Conservation (phyloP, 2,888 invertebrate genomes). For the Calliscelio sp. region DNA sequence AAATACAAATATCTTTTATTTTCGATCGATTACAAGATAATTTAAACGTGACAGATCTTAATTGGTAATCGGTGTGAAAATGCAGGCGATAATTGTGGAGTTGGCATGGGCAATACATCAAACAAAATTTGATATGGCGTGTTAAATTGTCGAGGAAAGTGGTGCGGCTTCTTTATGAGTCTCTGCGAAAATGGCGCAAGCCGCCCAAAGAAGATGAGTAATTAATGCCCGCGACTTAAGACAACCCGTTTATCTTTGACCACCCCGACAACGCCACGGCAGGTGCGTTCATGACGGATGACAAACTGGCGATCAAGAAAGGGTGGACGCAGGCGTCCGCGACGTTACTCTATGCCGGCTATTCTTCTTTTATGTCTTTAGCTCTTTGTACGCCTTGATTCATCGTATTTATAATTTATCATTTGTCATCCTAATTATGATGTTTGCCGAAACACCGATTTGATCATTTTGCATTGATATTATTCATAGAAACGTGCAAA, state of each 20-base stretch:
- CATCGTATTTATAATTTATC: constrained; percentile 41
- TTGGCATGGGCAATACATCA: not conserved
- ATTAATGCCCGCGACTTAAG: constrained; percentile 78
- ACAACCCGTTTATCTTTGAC: constrained; percentile 79
- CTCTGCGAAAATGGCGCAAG: constrained; percentile 40
- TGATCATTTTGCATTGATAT: not conserved
- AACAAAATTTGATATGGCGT: constrained; percentile 45
- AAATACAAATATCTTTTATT: too few relatives aligned
- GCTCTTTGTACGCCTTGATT: constrained; percentile 36
- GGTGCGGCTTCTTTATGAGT: constrained; percentile 57
- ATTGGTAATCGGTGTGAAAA: too few relatives aligned
- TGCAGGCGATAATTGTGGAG: too few relatives aligned
- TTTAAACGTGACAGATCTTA: too few relatives aligned
- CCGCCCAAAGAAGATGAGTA: constrained; percentile 74
- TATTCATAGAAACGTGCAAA: too few relatives aligned
- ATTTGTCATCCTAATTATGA: constrained; percentile 46
- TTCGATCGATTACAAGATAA: too few relatives aligned
- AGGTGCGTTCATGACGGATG: constrained; percentile 80
- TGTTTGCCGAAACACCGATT: not conserved
- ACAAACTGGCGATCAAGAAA: constrained; percentile 84
- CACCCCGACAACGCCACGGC: constrained; percentile 68
- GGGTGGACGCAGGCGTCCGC: constrained; percentile 81
- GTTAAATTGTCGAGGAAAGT: constrained; percentile 55
- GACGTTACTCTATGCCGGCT: constrained; percentile 31
- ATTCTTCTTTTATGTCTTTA: constrained; percentile 46